phyloP scores from a whole-genome alignment of 2,113 vertebrate species.

The Malurus alboscapulatus region DNA sequence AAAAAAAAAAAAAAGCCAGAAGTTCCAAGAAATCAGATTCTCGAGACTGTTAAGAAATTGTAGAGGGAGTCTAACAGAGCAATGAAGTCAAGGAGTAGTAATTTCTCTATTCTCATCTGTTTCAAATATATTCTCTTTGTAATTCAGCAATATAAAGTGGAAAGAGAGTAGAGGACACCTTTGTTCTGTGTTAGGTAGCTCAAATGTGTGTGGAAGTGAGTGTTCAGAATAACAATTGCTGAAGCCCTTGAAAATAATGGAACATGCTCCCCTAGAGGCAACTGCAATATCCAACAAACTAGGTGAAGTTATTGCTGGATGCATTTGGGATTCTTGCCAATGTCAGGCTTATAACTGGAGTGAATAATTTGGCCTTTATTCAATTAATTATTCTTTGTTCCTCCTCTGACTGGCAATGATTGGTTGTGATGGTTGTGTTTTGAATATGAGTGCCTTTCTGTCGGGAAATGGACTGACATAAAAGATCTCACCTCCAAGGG shows the following conservation, averaged over 20 bases:
- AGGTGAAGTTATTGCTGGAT: neutral
- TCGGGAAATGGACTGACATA: neutral
- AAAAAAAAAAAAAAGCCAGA: neutral
- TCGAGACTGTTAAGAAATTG: neutral
- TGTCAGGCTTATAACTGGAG: neutral
- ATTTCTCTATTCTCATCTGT: neutral
- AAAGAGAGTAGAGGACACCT: neutral
- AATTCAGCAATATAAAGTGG: neutral
- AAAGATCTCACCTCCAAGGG: neutral
- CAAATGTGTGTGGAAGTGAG: neutral
- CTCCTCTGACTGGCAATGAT: neutral
- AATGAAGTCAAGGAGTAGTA: neutral
- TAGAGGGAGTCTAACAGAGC: neutral
- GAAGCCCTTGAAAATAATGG: neutral
- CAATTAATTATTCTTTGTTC: constrained; percentile 20
- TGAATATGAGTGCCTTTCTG: neutral
- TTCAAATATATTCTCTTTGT: neutral
- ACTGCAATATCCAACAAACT: neutral
- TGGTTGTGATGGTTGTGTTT: neutral
- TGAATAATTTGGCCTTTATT: neutral
- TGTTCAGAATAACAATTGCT: constrained; percentile 1
- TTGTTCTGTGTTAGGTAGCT: neutral
- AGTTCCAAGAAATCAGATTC: neutral
- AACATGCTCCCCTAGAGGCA: neutral
- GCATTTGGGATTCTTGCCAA: neutral